phyloP scores from a whole-genome alignment of 2,888 invertebrate species.

The Enchytraeus crypticus region DNA sequence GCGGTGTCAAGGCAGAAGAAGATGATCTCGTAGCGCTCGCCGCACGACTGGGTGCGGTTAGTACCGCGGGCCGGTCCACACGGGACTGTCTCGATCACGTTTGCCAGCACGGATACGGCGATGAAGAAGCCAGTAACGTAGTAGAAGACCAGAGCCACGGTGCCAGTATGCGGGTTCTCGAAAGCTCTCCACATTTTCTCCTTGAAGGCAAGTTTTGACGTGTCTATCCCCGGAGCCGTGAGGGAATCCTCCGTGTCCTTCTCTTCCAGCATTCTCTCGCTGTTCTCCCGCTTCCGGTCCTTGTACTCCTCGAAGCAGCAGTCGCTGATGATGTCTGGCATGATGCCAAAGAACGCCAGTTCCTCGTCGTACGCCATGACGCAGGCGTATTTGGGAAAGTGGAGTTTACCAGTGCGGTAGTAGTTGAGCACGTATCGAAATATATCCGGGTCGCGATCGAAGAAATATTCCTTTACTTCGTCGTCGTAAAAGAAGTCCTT shows the following conservation, averaged over 20 bases:
- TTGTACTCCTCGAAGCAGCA: slow-evolving; percentile 99
- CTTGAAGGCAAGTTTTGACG: too few species aligned
- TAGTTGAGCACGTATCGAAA: slow-evolving; percentile 95
- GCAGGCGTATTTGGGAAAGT: slow-evolving; percentile 98
- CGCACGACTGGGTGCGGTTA: slow-evolving; percentile 58
- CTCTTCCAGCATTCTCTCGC: slow-evolving; percentile 60
- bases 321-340: slow-evolving; percentile 93
- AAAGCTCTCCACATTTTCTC: slow-evolving; percentile 99
- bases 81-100: slow-evolving; percentile 94
- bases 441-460: slow-evolving; percentile 97
- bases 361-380: slow-evolving; percentile 98
- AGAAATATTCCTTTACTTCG: slow-evolving; percentile 90
- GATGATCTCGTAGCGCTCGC: slow-evolving; percentile 81
- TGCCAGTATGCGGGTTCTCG: slow-evolving; percentile 95
- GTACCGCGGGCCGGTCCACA: slow-evolving; percentile 62
- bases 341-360: slow-evolving; percentile 94
- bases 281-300: slow-evolving; percentile 95
- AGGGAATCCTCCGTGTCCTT: slow-evolving; percentile 42
- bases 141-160: slow-evolving; percentile 97
- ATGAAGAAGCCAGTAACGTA: slow-evolving; percentile 99
- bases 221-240: too few species aligned
- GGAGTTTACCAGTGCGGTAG: slow-evolving; percentile 90
- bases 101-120: slow-evolving; percentile 98
- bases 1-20: slow-evolving; percentile 99
- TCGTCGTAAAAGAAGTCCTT: slow-evolving; percentile 79